Evolutionary conservation across 2,113 vertebrate genomes (phyloP).

Genomic region (Martes martes): DNA sequence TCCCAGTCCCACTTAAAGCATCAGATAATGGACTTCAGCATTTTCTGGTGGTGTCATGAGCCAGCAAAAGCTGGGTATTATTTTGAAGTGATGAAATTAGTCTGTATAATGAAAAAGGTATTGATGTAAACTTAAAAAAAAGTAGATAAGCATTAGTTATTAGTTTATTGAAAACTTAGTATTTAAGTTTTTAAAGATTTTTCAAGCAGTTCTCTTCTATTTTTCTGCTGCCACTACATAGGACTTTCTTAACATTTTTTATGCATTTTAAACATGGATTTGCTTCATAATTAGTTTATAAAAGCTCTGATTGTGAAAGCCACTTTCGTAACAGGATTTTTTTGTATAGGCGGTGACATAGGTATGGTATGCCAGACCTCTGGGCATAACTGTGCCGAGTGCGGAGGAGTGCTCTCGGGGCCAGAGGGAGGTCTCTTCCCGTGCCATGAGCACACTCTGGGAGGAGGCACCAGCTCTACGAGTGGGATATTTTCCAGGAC

Average conservation of each 20-base stretch:
- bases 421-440: not conserved
- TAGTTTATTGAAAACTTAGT: not conserved
- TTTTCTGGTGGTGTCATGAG: not conserved
- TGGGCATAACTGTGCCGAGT: not conserved
- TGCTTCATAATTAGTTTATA: not conserved
- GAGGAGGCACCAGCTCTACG: not conserved
- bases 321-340: not conserved
- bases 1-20: not conserved
- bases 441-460: not conserved
- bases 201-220: not conserved
- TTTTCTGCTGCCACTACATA: not conserved
- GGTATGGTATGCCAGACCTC: not conserved
- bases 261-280: not conserved
- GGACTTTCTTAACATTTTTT: not conserved
- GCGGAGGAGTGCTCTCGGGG: too few relatives aligned
- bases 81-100: not conserved
- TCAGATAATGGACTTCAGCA: not conserved
- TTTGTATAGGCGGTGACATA: not conserved
- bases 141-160: not conserved
- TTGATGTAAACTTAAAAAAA: not conserved
- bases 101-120: not conserved
- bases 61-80: not conserved
- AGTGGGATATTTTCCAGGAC: not conserved
- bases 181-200: not conserved
- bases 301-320: not conserved